Conservation (phyloP, 2,113 vertebrate species). For the Orientallactaga bullata region DNA sequence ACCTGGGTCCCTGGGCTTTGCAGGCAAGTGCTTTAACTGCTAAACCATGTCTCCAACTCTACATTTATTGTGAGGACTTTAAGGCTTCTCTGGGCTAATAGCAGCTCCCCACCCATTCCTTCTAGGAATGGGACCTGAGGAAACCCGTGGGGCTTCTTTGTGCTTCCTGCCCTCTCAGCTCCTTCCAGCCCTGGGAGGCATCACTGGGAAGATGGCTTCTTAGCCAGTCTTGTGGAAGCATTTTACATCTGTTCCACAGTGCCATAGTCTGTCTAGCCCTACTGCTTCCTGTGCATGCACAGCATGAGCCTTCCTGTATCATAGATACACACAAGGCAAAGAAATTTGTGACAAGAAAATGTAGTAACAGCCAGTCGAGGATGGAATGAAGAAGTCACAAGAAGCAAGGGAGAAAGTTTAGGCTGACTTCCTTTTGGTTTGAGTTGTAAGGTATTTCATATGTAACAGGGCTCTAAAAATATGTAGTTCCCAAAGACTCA, state of each 20-base stretch:
- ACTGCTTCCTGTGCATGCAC: background rate
- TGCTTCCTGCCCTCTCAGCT: background rate
- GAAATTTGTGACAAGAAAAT: background rate
- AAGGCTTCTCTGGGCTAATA: background rate
- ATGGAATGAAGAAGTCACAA: background rate
- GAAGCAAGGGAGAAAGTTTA: background rate
- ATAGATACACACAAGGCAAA: background rate
- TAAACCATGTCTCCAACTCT: no score
- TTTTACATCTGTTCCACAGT: background rate
- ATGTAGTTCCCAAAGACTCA: background rate
- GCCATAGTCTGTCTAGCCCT: background rate
- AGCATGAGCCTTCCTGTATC: background rate
- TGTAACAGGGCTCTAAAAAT: background rate
- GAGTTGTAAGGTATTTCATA: background rate
- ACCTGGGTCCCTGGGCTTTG: no score
- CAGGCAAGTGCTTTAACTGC: no score
- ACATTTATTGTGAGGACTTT: background rate
- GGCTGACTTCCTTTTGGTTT: background rate
- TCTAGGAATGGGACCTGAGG: background rate
- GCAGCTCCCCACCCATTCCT: background rate
- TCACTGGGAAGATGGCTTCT: background rate
- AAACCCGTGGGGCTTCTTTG: background rate
- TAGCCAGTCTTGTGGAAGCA: background rate
- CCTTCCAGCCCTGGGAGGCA: background rate
- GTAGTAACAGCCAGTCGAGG: background rate